Evolutionary conservation across 2,113 vertebrate species (phyloP), one percentile per base, ranked within the genome.

Genomic region (Dicentrarchus labrax): DNA sequence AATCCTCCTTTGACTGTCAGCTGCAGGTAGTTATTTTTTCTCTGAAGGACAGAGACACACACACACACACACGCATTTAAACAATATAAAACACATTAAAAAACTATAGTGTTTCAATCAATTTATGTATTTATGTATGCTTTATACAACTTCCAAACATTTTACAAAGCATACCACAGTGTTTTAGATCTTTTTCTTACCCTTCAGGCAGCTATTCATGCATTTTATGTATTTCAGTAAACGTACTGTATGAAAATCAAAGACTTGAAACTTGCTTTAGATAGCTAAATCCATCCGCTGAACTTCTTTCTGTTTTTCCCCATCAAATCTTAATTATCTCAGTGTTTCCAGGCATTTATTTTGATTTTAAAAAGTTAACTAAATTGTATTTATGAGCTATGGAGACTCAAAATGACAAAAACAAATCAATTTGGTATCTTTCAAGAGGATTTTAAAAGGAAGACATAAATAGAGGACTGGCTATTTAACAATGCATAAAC

Each of bases 1-100:
- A 90, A 88, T 83, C 77, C 60, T 87, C 41, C 62, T 89, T 82
- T 88, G 76, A 69, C 72, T 87, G 71, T 87, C 86, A 89, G 21
- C 24, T 56, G 72, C 61, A 69, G 72, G 67, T 64, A 72, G 45
- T 72, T 61, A 41, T 54, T 83, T 76, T 16, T 19, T 30, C 69
- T 50, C 39, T 43, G 67, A 78, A 76, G 66, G 70, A 59, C 69
- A 39, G 12, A 38, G 2, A 30, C 30, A 30, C 4, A 30, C 30
- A 30, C 30, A 30, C 30, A 30, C 30, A 30, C 30, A 30, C 30
- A 30, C 4, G 17, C 36, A 62, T 72, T 54, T 38, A 57, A 83
- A 83, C 51, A 39, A 82, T 50, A 61, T 22, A 73, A 74, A 53
- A 77, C 41, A 71, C 3, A 30, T 22, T 15, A 50, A 59, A 60